Conservation (phyloP, 2,797 vertebrate species). For the Melanotaenia nigrans region DNA sequence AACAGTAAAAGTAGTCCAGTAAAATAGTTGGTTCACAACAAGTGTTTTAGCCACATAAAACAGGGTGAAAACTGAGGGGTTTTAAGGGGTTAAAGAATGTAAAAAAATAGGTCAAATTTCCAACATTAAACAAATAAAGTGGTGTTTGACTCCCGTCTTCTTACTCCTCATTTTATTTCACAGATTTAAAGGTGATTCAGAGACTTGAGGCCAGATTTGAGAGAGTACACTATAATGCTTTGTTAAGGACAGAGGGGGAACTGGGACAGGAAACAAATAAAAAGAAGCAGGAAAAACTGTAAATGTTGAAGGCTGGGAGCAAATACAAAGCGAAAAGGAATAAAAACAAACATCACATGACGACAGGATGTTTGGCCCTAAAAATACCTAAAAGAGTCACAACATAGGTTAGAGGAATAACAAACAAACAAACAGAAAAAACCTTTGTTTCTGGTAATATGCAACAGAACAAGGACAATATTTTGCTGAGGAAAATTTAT, state of each 20-base stretch:
- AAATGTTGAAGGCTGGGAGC: constrained; percentile 19
- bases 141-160: background rate
- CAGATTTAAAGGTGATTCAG: background rate
- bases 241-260: constrained; percentile 16
- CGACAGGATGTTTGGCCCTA: constrained; percentile 39
- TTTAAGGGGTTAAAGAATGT: too few species aligned
- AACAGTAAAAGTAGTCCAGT: too few species aligned
- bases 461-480: constrained; percentile 2
- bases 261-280: constrained; percentile 28
- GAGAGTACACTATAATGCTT: background rate
- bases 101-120: too few species aligned
- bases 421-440: background rate
- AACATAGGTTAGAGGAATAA: background rate
- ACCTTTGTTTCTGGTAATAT: constrained; percentile 9
- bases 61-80: too few species aligned
- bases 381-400: constrained; percentile 20
- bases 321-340: constrained; percentile 25
- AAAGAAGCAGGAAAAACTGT: constrained; percentile 33
- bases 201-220: constrained; percentile 9
- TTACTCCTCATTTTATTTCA: background rate
- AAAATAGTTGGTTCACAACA: too few species aligned
- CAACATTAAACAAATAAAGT: too few species aligned
- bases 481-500: constrained; percentile 11
- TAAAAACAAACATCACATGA: constrained; percentile 30
- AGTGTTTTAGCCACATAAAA: too few species aligned